Evolutionary conservation across 2,797 vertebrate genomes (phyloP).

Genomic region (Tokudaia muenninki): DNA sequence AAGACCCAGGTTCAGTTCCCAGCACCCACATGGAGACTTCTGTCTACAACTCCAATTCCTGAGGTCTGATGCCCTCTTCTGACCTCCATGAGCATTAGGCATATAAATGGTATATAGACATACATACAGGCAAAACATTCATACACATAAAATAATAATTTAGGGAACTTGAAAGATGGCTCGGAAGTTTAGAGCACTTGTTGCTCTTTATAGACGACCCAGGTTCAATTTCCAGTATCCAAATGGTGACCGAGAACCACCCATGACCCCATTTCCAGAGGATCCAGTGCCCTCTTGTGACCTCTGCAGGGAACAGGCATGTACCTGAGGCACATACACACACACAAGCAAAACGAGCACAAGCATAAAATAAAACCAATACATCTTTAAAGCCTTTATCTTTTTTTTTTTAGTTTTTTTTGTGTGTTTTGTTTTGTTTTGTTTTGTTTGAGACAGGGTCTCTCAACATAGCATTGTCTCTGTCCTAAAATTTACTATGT

Average conservation of each 20-base stretch:
- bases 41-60: background rate
- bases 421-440: background rate
- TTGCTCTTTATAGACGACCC: background rate
- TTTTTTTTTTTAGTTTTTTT: background rate
- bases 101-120: background rate
- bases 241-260: background rate
- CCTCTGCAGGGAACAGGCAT: background rate
- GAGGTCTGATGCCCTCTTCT: background rate
- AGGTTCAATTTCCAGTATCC: background rate
- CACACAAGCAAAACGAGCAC: background rate
- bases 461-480: background rate
- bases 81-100: background rate
- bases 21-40: background rate
- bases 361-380: background rate
- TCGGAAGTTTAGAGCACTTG: background rate
- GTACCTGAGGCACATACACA: background rate
- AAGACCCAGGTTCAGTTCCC: background rate
- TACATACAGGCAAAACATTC: background rate
- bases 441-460: background rate
- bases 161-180: background rate
- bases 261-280: background rate
- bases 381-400: background rate
- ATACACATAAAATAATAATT: background rate
- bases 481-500: background rate
- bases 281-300: background rate